These are phyloP conservation scores for Indri indri DNA, from an alignment of 2,113 vertebrate species.

Conservation along the genomic window DNA sequence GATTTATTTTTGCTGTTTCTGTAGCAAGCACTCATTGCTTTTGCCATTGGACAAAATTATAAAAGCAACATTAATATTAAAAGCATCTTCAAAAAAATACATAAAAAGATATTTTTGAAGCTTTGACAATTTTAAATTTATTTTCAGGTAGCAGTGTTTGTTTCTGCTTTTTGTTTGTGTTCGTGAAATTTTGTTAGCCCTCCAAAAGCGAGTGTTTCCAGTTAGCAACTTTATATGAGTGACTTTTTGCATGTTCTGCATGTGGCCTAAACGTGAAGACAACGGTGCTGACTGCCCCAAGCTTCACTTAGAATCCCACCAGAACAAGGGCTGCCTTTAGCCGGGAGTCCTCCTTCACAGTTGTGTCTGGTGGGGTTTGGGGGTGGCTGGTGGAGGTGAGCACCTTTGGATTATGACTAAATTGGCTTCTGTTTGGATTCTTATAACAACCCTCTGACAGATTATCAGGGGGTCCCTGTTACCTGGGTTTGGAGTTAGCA, in stretches of 20 bases:
- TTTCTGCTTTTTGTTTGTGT: not conserved
- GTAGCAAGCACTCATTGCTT: not conserved
- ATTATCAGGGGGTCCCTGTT: no score
- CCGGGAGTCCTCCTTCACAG: not conserved
- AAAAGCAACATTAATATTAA: not conserved
- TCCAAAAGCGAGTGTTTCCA: not conserved
- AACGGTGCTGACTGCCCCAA: fast-evolving
- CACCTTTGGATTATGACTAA: no score
- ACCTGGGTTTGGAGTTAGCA: not conserved
- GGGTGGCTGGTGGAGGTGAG: no score
- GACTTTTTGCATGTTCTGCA: fast-evolving
- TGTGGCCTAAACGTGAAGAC: fast-evolving
- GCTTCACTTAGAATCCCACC: not conserved
- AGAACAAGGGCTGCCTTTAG: not conserved
- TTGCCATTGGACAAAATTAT: not conserved
- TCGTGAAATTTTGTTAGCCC: not conserved
- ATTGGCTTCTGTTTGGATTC: not conserved
- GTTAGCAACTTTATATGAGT: not conserved
- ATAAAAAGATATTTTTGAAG: not conserved
- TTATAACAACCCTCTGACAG: not conserved
- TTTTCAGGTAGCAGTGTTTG: not conserved
- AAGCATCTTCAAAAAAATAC: not conserved
- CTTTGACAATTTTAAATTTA: not conserved
- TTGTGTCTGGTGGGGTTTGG: no score
- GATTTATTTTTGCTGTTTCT: not conserved